phyloP scores from a whole-genome alignment of 2,113 vertebrate genomes.

The Chloropsis hardwickii region DNA sequence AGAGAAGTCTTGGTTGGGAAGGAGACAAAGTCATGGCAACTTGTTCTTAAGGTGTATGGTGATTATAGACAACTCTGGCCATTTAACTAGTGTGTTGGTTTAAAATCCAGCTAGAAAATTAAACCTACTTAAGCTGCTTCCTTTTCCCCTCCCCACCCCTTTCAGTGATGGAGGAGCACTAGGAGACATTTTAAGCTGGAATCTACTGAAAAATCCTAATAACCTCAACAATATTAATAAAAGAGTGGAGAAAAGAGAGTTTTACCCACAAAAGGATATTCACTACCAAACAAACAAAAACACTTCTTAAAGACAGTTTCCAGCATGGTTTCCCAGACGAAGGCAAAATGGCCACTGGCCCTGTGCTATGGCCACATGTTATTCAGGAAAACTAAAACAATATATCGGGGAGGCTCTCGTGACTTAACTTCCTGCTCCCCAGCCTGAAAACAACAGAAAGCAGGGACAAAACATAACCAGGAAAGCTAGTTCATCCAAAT shows the following conservation, averaged over 20 bases:
- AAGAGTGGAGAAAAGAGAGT: not conserved
- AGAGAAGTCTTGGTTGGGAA: not conserved
- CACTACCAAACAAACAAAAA: not conserved
- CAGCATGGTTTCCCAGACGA: accelerated
- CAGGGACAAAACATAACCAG: not conserved
- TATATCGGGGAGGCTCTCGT: accelerated
- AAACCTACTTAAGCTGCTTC: not conserved
- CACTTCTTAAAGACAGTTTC: not conserved
- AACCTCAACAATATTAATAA: not conserved
- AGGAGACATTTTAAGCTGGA: not conserved
- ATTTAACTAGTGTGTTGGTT: not conserved
- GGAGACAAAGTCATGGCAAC: not conserved
- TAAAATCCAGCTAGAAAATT: not conserved
- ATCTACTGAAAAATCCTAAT: not conserved
- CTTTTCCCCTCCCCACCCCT: not conserved
- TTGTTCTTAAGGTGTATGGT: not conserved
- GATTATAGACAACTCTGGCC: not conserved
- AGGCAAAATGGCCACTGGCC: not conserved
- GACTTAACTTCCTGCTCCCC: not conserved
- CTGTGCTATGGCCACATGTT: too few species aligned
- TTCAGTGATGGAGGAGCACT: not conserved
- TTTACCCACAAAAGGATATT: not conserved
- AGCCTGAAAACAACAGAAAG: not conserved
- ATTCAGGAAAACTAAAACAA: not conserved
- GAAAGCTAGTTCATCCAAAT: not conserved